Percentiles rank a stretch among this genome's conserved stretches.
Evolutionary conservation across 2,888 invertebrate genomes (phyloP).

Genomic region (Phasia obesa): DNA sequence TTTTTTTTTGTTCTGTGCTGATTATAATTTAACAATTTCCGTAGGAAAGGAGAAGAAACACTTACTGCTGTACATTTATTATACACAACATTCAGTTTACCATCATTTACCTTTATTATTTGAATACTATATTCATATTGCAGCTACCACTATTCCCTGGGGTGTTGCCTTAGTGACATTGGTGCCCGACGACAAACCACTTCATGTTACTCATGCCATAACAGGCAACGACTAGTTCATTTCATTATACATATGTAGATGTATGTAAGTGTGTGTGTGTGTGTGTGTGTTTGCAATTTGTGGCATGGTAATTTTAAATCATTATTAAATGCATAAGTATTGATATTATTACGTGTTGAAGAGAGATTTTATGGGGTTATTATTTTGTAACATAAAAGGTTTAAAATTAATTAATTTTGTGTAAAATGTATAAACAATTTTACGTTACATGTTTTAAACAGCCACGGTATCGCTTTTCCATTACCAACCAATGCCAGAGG

Average conservation of each 20-base stretch:
- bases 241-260: background rate
- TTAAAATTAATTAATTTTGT: conserved; percentile 71
- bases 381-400: conserved; percentile 69
- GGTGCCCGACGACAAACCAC: conserved; percentile 34
- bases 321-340: conserved; percentile 68
- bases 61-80: conserved; percentile 61
- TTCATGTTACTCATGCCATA: conserved; percentile 1
- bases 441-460: conserved; percentile 24
- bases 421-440: conserved; percentile 66
- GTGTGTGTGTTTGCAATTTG: background rate
- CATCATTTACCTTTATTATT: conserved; percentile 61
- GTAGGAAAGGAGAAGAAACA: conserved; percentile 38
- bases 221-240: conserved; percentile 9
- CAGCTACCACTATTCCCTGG: conserved; percentile 52
- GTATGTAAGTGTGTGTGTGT: background rate
- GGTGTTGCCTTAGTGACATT: conserved; percentile 68
- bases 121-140: conserved; percentile 15
- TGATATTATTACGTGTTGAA: conserved; percentile 69
- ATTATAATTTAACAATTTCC: conserved; percentile 64
- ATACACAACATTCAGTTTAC: conserved; percentile 46
- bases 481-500: background rate
- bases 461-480: conserved; percentile 22
- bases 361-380: conserved; percentile 64
- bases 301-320: conserved; percentile 63
- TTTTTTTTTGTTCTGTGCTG: conserved; percentile 31